Conservation (phyloP, 2,888 invertebrate genomes). For the Eupithecia subumbrata region DNA sequence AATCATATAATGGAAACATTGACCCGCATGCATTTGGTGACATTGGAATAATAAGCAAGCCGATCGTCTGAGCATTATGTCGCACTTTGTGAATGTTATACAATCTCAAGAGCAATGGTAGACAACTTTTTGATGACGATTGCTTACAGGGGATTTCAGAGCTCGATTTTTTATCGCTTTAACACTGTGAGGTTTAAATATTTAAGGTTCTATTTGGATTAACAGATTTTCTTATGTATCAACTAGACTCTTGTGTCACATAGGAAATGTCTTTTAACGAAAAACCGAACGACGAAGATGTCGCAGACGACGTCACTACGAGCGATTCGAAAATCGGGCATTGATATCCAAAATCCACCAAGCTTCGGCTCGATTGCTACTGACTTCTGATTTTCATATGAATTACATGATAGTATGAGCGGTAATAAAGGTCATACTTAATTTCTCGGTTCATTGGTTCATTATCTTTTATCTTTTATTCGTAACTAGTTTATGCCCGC, state of each 20-base stretch:
- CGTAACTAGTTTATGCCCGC: no score
- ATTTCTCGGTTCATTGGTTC: no score
- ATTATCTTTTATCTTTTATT: no score
- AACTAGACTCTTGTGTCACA: no score
- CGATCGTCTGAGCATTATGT: background rate
- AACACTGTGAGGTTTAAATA: no score
- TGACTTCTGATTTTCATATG: background rate
- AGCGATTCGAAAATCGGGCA: background rate
- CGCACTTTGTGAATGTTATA: background rate
- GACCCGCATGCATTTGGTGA: background rate
- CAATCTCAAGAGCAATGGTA: background rate
- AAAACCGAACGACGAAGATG: background rate
- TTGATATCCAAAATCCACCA: background rate
- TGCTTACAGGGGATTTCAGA: background rate
- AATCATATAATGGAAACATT: background rate
- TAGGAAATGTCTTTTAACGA: background rate
- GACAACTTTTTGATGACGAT: background rate
- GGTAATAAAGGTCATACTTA: no score
- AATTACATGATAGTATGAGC: no score
- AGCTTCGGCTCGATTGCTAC: background rate
- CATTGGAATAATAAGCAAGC: background rate
- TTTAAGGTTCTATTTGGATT: background rate
- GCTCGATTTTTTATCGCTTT: background rate
- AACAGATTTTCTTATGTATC: background rate
- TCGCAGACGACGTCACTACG: background rate